These are phyloP conservation scores for Eupithecia dodoneata DNA, from an alignment of 2,888 invertebrate species.

Conservation along the genomic window DNA sequence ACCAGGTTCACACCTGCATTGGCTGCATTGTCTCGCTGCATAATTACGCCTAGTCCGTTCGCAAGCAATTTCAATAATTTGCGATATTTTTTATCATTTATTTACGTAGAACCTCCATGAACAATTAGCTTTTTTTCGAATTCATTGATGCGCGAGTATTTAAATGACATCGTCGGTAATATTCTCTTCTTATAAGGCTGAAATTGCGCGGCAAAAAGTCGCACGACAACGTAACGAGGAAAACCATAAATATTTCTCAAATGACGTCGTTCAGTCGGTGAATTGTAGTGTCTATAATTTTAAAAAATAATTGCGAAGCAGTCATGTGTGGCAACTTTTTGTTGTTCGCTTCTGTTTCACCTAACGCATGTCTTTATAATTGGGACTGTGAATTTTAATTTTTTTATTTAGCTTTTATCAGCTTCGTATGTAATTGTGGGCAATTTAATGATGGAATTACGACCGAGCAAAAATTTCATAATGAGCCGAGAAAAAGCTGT, in stretches of 20 bases:
- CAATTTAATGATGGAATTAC: conserved; percentile 36
- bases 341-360: not conserved
- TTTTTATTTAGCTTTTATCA: conserved; percentile 33
- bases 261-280: not conserved
- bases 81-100: conserved; percentile 50
- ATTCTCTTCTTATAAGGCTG: not conserved
- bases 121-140: conserved; percentile 47
- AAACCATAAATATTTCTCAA: not conserved
- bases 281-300: not conserved
- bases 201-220: not conserved
- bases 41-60: conserved; percentile 26
- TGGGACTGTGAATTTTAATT: conserved; percentile 30
- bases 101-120: conserved; percentile 52
- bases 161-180: conserved; percentile 52
- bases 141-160: conserved; percentile 58
- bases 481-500: conserved; percentile 31
- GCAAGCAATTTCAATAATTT: conserved; percentile 34
- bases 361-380: conserved; percentile 38
- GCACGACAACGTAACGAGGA: not conserved
- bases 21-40: too few species aligned
- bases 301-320: not conserved
- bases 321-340: not conserved
- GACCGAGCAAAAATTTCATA: conserved; percentile 31
- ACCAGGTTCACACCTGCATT: conserved; percentile 36
- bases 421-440: conserved; percentile 29